Evolutionary conservation across 2,113 vertebrate species (phyloP), one percentile per base, ranked within the genome.

Genomic region (Colaptes auratus): DNA sequence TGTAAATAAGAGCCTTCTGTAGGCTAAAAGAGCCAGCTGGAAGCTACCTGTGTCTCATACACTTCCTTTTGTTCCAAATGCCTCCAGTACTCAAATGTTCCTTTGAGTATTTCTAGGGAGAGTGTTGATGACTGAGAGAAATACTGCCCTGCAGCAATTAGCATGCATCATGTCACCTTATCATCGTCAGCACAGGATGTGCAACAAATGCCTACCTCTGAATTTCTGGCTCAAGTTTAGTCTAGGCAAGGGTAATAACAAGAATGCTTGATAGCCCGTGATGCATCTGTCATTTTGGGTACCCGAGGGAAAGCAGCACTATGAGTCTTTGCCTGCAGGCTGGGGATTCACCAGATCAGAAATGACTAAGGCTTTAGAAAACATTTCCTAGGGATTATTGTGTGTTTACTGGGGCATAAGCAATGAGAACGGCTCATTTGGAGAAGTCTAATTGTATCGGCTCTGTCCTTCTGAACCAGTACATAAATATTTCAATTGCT

Each of bases 31-130:
- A 92, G 88, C 36, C 70, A 81, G 36, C 80, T 94, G 87, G 82
- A 84, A 90, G 52, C 67, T 91, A 76, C 90, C 94, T 95, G 67
- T 76, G 95, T 91, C 95, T 89, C 89, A 83, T 25, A 63, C 20
- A 39, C 77, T 94, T 94, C 86, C 96, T 77, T 93, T 83, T 89
- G 66, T 88, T 84, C 30, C 59, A 58, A 84, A 65, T 72, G 86
- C 88, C 72, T 95, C 78, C 48, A 77, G 81, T 90, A 20, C 33
- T 64, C 69, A 82, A 87, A 88, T 16, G 27, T 73, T 88, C 79
- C 75, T 70, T 53, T 86, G 92, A 80, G 82, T 86, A 63, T 88
- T 95, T 93, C 86, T 56, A 88, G 86, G 56, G 88, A 96, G 92
- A 92, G 86, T 82, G 83, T 33, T 1, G 90, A 52, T 13, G 88